Conservation (phyloP, 2,113 vertebrate species). For the Neopipo cinnamomea region DNA sequence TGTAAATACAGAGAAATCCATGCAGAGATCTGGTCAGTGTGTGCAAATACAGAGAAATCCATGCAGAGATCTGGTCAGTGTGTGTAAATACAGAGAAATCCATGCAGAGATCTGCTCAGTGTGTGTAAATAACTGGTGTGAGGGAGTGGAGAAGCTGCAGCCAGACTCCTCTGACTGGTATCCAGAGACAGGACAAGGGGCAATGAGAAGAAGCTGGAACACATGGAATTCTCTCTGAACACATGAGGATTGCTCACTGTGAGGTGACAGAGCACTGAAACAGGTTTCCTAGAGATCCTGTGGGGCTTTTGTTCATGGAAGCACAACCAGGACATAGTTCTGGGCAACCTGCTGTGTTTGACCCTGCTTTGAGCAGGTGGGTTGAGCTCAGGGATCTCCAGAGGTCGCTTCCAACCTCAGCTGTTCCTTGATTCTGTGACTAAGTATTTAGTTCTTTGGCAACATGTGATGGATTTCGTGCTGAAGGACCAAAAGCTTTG, state of each 20-base stretch:
- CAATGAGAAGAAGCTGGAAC: neutral
- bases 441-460: too few species aligned
- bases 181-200: neutral
- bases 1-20: neutral
- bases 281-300: neutral
- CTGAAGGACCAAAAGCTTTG: neutral
- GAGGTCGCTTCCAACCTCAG: too few species aligned
- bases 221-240: neutral
- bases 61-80: neutral
- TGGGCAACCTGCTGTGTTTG: neutral
- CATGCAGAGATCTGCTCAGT: neutral
- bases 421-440: too few species aligned
- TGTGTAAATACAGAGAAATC: neutral
- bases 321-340: neutral
- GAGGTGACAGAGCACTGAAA: neutral
- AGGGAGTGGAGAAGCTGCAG: neutral
- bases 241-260: neutral
- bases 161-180: neutral
- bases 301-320: neutral
- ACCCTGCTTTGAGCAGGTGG: too few species aligned
- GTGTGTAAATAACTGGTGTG: neutral
- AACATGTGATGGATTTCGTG: too few species aligned
- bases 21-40: neutral
- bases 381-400: too few species aligned
- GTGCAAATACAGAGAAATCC: neutral